Conservation (phyloP, 2,113 vertebrate genomes). For the Lophotis ruficrista region DNA sequence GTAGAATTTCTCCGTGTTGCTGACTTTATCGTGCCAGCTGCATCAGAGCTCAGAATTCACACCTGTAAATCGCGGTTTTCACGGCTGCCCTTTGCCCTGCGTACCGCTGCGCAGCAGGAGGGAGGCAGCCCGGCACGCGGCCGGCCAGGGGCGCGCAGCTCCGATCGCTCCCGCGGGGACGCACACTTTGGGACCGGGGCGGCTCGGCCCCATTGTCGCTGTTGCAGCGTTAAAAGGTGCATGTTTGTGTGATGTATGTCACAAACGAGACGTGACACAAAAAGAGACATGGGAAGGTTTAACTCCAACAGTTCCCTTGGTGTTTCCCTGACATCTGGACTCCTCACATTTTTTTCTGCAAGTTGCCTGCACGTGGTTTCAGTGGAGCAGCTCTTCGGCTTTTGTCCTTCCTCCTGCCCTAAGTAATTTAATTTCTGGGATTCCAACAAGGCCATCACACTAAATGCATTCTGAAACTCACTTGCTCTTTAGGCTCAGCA, state of each 20-base stretch:
- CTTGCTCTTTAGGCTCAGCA: background rate
- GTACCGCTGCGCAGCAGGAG: background rate
- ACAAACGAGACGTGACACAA: background rate
- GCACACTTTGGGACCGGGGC: fast-evolving
- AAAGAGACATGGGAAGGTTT: background rate
- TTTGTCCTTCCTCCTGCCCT: background rate
- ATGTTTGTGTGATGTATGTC: fast-evolving
- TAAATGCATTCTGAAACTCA: background rate
- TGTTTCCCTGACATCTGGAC: background rate
- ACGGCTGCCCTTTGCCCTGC: background rate
- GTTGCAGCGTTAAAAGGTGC: background rate
- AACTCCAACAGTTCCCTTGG: background rate
- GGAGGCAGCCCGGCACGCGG: background rate
- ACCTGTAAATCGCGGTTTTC: background rate
- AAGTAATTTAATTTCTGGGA: background rate
- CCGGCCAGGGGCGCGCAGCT: background rate
- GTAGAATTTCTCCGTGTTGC: background rate
- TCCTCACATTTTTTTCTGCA: background rate
- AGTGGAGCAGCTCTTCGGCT: background rate
- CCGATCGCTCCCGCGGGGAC: fast-evolving
- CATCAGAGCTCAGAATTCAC: background rate
- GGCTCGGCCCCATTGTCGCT: fast-evolving
- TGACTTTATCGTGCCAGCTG: background rate
- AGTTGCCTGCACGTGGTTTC: background rate
- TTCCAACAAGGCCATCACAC: background rate